These are phyloP conservation scores for Spatulosminthurus flaviceps DNA, from an alignment of 2,888 invertebrate genomes.

Conservation along the genomic window DNA sequence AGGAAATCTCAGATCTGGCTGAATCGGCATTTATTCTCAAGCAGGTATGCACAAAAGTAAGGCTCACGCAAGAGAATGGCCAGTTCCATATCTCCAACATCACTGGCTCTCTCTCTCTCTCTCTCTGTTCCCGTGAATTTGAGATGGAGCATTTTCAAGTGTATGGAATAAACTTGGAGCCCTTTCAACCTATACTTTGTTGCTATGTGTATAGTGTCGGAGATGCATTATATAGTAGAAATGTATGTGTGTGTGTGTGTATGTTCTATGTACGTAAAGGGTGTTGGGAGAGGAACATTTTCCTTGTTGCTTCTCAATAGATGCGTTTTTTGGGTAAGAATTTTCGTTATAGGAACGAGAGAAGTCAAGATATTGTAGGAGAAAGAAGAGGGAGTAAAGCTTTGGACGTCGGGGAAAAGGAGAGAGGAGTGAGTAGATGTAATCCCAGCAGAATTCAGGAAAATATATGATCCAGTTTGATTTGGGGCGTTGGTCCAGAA, in stretches of 20 bases:
- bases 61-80: background rate
- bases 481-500: slow-evolving; percentile 51
- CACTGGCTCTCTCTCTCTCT: too few species aligned
- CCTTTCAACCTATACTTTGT: too few species aligned
- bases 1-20: slow-evolving; percentile 1
- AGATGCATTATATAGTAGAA: too few species aligned
- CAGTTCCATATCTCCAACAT: background rate
- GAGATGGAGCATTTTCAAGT: too few species aligned
- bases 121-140: too few species aligned
- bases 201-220: too few species aligned
- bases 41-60: slow-evolving; percentile 10
- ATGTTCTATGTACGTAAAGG: too few species aligned
- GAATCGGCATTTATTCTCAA: slow-evolving; percentile 38
- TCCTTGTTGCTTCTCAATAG: background rate
- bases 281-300: background rate
- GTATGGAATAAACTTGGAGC: too few species aligned
- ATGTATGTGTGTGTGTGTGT: too few species aligned
- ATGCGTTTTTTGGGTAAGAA: background rate
- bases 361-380: slow-evolving; percentile 23
- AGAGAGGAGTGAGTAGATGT: slow-evolving; percentile 36
- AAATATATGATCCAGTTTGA: slow-evolving; percentile 55
- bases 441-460: slow-evolving; percentile 53
- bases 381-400: background rate
- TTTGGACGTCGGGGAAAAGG: background rate
- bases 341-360: background rate